These are phyloP conservation scores for Gordius sp. DNA, from an alignment of 2,888 invertebrate species.

Conservation along the genomic window DNA sequence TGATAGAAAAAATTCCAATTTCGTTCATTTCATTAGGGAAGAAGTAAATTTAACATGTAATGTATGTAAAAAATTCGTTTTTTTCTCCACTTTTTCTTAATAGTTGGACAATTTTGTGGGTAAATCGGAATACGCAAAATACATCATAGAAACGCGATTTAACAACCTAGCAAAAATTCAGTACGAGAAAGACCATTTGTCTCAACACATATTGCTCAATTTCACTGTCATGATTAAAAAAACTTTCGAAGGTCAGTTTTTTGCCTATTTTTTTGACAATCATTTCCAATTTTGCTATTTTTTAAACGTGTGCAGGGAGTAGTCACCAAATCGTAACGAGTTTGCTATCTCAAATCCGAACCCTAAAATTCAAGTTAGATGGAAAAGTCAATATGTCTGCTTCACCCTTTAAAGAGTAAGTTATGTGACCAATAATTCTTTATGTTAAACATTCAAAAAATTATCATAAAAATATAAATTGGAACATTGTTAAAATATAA, in stretches of 20 bases:
- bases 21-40: background rate
- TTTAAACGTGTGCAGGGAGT: no score
- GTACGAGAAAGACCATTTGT: background rate
- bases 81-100: background rate
- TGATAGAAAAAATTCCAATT: background rate
- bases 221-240: background rate
- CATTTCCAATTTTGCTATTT: background rate
- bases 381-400: no score
- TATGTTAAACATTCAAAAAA: no score
- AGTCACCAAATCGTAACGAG: background rate
- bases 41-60: no score
- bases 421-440: no score
- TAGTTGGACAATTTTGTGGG: background rate
- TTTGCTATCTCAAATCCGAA: background rate
- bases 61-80: background rate
- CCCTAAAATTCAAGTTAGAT: background rate
- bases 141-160: background rate
- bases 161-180: background rate
- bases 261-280: background rate
- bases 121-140: background rate
- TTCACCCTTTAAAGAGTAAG: background rate
- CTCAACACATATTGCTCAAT: background rate
- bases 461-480: no score
- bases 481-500: no score
- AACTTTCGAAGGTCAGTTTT: background rate